These are phyloP conservation scores for Probosciger aterrimus DNA, from an alignment of 2,113 vertebrate species.

Conservation along the genomic window DNA sequence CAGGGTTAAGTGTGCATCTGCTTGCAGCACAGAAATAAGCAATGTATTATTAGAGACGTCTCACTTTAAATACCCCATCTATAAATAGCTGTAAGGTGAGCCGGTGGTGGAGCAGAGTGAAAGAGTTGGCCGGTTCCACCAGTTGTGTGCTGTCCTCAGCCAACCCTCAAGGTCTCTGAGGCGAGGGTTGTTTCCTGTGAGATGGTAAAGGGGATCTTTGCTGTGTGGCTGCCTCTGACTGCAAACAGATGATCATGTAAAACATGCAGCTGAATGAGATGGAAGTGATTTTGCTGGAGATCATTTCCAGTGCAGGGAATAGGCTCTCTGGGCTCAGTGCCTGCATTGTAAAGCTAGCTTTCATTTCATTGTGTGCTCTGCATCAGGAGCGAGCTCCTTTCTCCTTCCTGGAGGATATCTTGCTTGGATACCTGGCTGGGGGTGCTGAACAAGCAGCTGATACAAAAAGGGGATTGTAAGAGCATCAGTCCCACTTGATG, in stretches of 20 bases:
- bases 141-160: neutral
- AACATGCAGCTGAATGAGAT: neutral
- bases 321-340: neutral
- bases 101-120: neutral
- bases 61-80: neutral
- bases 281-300: neutral
- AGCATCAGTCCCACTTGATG: neutral
- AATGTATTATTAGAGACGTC: neutral
- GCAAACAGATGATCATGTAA: accelerated
- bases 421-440: neutral
- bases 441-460: neutral
- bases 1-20: neutral
- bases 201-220: neutral
- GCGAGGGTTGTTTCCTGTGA: neutral
- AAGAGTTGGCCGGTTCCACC: neutral
- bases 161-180: neutral
- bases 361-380: neutral
- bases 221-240: neutral
- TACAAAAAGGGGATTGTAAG: neutral
- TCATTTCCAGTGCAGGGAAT: accelerated
- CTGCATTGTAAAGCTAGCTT: accelerated
- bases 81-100: neutral
- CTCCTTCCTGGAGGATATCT: neutral
- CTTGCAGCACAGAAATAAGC: neutral
- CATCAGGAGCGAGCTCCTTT: neutral